These are phyloP conservation scores for Gymnocephalus cernua DNA, from an alignment of 2,113 vertebrate genomes.

Conservation along the genomic window DNA sequence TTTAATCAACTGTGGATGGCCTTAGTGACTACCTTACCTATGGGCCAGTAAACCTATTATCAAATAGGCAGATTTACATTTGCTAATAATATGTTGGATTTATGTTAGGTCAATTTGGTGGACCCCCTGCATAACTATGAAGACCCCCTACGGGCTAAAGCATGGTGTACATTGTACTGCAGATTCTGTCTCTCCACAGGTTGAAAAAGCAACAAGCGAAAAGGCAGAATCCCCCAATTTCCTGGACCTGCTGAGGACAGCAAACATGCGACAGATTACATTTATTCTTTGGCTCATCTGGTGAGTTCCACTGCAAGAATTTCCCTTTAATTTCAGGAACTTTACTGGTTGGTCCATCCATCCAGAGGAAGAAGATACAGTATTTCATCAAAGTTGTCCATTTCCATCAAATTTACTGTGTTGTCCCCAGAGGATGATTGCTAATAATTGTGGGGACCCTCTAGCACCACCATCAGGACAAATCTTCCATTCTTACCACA, in stretches of 20 bases:
- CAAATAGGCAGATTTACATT: too few relatives aligned
- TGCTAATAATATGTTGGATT: too few relatives aligned
- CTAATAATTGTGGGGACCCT: too few relatives aligned
- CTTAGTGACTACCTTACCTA: too few relatives aligned
- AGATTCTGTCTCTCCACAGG: conserved; percentile 33
- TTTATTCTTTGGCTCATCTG: conserved; percentile 67
- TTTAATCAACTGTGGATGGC: too few relatives aligned
- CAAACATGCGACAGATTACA: conserved; percentile 41
- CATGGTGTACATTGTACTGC: background rate
- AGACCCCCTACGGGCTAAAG: background rate
- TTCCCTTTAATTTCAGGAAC: background rate
- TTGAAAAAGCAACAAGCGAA: conserved; percentile 21
- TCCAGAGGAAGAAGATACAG: background rate
- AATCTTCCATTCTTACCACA: too few relatives aligned
- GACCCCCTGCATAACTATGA: too few relatives aligned
- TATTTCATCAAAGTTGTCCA: background rate
- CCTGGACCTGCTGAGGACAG: conserved; percentile 59
- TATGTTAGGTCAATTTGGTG: too few relatives aligned
- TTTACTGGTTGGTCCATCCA: background rate
- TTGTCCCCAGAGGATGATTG: too few relatives aligned
- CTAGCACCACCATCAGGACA: background rate
- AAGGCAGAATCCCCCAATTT: conserved; percentile 13
- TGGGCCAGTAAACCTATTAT: too few relatives aligned
- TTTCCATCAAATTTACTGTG: background rate
- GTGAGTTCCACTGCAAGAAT: conserved; percentile 23